Percentiles rank a stretch among this genome's conserved stretches.
phyloP scores from a whole-genome alignment of 2,113 vertebrate genomes.

The Neomonachus schauinslandi region DNA sequence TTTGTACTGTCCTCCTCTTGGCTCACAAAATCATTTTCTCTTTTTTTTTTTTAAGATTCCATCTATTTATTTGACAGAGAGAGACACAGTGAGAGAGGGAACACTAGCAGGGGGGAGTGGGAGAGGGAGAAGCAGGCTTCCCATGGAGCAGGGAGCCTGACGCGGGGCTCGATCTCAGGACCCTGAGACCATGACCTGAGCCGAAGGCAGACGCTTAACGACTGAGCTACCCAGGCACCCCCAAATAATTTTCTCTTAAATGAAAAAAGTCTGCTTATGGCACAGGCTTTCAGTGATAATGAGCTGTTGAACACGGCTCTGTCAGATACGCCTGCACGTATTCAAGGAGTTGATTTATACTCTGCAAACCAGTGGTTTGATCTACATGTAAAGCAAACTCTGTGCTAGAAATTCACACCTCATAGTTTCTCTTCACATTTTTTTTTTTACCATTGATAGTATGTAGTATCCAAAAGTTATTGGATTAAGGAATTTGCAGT shows the following conservation, averaged over 20 bases:
- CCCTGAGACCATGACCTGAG: too few species aligned
- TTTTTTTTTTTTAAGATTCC: neutral
- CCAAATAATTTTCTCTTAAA: constrained; percentile 4
- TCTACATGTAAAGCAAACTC: neutral
- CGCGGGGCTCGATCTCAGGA: too few species aligned
- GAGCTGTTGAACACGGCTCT: neutral
- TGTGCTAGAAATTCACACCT: neutral
- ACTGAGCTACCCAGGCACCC: too few species aligned
- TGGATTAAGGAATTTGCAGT: neutral
- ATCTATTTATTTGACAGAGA: too few species aligned
- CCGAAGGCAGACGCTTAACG: too few species aligned
- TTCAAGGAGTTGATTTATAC: neutral
- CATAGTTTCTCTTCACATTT: neutral
- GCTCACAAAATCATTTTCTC: neutral
- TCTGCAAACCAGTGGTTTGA: neutral
- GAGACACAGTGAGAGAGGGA: too few species aligned
- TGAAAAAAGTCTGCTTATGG: neutral
- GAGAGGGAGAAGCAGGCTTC: too few species aligned
- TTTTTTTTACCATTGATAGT: neutral
- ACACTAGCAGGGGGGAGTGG: too few species aligned
- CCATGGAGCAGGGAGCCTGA: too few species aligned
- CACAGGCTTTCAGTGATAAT: neutral
- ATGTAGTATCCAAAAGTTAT: neutral
- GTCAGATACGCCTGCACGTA: neutral
- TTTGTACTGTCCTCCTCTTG: neutral